phyloP scores from a whole-genome alignment of 2,113 vertebrate species.

The Microtus richardsoni region DNA sequence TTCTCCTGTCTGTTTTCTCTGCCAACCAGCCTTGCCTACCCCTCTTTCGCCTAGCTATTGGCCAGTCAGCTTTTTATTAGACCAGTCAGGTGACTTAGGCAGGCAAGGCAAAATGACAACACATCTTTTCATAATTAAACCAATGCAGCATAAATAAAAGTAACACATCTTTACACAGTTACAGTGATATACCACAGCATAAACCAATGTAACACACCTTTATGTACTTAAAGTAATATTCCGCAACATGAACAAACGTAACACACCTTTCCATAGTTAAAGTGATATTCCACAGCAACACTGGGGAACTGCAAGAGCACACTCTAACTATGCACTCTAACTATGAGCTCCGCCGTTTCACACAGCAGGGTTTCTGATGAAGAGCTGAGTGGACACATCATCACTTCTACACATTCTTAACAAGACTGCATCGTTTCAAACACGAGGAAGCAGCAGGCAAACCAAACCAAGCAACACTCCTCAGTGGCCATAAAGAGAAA shows the following conservation, averaged over 20 bases:
- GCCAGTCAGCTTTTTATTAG: neutral
- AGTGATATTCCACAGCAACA: neutral
- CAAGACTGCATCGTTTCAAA: neutral
- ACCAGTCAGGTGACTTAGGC: neutral
- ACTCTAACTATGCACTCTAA: too few species aligned
- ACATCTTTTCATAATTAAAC: neutral
- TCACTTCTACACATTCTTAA: neutral
- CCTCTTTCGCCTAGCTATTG: neutral
- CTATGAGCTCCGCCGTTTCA: neutral
- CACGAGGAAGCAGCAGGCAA: neutral
- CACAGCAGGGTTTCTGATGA: neutral
- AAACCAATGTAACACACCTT: neutral
- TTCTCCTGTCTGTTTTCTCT: neutral
- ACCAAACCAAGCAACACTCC: neutral
- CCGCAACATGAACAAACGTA: neutral
- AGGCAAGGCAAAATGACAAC: neutral
- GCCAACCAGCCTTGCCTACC: neutral
- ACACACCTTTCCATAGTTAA: neutral
- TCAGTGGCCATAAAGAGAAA: neutral
- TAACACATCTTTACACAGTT: neutral
- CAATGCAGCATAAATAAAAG: neutral
- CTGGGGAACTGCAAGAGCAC: neutral
- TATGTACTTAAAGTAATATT: neutral
- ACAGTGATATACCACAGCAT: neutral
- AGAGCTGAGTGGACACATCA: neutral